Percentiles rank a stretch among this genome's conserved stretches.
Evolutionary conservation across 2,113 vertebrate species (phyloP).

Genomic region (Cavia aperea): DNA sequence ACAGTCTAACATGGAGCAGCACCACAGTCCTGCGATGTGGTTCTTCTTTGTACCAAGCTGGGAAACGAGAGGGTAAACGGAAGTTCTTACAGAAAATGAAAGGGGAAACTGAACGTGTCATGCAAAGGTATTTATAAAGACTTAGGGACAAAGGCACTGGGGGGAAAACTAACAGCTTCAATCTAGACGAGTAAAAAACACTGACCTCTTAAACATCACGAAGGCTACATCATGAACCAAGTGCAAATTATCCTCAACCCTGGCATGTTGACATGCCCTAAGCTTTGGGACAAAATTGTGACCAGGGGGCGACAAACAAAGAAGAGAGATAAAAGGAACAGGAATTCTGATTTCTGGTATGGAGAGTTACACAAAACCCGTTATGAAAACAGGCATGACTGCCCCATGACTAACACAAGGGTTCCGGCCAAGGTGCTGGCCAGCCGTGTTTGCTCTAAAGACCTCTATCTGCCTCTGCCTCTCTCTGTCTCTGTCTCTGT

Average conservation of each 20-base stretch:
- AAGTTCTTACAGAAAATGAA: no score
- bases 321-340: fast-evolving
- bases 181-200: neutral
- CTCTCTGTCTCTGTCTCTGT: no score
- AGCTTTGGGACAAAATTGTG: neutral
- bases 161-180: neutral
- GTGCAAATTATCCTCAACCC: neutral
- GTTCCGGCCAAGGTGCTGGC: neutral
- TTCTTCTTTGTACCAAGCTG: neutral
- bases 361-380: neutral
- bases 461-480: no score
- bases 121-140: neutral
- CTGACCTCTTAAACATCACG: neutral
- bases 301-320: neutral
- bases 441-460: fast-evolving
- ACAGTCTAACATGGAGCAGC: neutral
- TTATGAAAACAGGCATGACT: neutral
- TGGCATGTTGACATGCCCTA: neutral
- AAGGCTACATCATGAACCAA: neutral
- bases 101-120: neutral
- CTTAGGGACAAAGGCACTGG: neutral
- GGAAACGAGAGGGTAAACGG: neutral
- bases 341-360: neutral
- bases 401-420: fast-evolving
- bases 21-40: no score